Evolutionary conservation across 2,888 invertebrate genomes (phyloP).

Genomic region (Xylota sylvarum): DNA sequence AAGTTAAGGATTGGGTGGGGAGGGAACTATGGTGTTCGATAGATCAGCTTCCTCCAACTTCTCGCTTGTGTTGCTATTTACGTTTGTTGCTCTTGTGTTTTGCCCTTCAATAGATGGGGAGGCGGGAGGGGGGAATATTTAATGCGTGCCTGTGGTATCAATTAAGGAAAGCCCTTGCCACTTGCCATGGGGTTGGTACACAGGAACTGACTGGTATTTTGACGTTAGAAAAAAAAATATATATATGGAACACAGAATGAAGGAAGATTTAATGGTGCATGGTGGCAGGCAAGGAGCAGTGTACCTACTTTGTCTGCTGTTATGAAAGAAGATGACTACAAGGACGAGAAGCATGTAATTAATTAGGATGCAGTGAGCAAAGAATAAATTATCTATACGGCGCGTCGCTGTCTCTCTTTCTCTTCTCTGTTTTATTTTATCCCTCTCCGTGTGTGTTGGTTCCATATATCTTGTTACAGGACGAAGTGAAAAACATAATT

Average conservation of each 20-base stretch:
- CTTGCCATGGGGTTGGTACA: conserved; percentile 10
- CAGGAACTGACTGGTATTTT: conserved; percentile 61
- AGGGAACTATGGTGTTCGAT: conserved; percentile 2
- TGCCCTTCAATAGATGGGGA: not conserved
- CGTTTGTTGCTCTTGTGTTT: conserved; percentile 1
- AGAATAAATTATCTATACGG: conserved; percentile 59
- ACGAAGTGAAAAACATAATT: conserved; percentile 18
- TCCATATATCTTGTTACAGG: conserved; percentile 21
- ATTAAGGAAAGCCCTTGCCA: conserved; percentile 48
- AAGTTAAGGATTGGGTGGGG: not conserved
- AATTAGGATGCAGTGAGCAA: conserved; percentile 63
- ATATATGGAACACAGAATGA: not conserved
- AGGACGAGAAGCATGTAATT: conserved; percentile 42
- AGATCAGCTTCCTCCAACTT: conserved; percentile 22
- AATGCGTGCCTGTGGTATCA: conserved; percentile 72
- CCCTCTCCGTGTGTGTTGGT: conserved; percentile 9
- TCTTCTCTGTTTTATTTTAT: not conserved
- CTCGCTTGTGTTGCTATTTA: conserved; percentile 7
- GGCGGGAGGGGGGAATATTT: conserved; percentile 8
- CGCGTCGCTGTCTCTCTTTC: conserved; percentile 3
- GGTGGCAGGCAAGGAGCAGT: conserved; percentile 41
- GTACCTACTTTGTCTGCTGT: conserved; percentile 21
- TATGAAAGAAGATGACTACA: conserved; percentile 9
- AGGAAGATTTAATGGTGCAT: conserved; percentile 62
- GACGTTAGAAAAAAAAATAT: conserved; percentile 16